These are phyloP conservation scores for Autographa pulchrina DNA, from an alignment of 2,888 invertebrate species.

Conservation along the genomic window DNA sequence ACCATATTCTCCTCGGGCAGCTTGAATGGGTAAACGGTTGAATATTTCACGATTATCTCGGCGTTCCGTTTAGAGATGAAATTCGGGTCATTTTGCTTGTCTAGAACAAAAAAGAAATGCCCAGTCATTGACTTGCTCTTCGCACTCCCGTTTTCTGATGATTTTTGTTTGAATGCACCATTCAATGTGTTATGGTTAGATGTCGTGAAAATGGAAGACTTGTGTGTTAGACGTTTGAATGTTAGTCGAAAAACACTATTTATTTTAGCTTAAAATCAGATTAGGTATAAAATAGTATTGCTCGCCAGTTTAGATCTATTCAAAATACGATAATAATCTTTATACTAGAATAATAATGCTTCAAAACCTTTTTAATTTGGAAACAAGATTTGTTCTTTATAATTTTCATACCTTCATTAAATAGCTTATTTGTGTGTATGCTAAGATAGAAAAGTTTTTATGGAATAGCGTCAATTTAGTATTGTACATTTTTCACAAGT, in stretches of 20 bases:
- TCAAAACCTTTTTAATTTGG: no score
- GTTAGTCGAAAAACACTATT: background rate
- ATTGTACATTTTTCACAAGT: no score
- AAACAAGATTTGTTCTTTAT: no score
- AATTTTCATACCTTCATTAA: no score
- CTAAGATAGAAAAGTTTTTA: no score
- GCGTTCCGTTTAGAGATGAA: slow-evolving; percentile 84
- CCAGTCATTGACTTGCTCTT: slow-evolving; percentile 76
- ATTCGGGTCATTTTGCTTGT: slow-evolving; percentile 76
- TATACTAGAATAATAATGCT: no score
- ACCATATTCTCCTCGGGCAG: slow-evolving; percentile 81
- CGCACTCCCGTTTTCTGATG: slow-evolving; percentile 36
- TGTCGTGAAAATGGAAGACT: slow-evolving; percentile 3
- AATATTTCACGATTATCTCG: slow-evolving; percentile 81
- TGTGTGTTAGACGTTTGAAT: background rate
- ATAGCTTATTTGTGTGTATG: no score
- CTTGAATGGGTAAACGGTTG: slow-evolving; percentile 85
- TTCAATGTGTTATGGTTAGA: slow-evolving; percentile 7
- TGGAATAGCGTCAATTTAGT: no score
- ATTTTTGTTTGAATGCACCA: slow-evolving; percentile 14
- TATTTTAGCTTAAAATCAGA: background rate
- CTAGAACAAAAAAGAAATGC: slow-evolving; percentile 87
- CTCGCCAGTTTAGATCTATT: no score
- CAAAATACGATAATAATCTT: no score
- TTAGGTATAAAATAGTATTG: no score